Conservation (phyloP, 2,113 vertebrate species). For the Ctenodactylus gundi region DNA sequence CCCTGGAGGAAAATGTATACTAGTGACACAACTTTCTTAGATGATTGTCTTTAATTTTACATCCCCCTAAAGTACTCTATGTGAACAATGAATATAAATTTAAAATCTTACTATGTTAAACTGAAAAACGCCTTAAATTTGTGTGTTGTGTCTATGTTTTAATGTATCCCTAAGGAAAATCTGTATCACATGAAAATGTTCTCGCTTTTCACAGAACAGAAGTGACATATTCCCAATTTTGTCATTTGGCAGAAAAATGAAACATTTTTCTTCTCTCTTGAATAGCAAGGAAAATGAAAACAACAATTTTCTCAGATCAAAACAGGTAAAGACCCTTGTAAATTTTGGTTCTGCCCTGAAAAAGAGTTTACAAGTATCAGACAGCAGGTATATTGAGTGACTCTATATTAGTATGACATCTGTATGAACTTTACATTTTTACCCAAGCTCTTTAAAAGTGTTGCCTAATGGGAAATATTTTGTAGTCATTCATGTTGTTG, state of each 20-base stretch:
- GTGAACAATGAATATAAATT: conserved; percentile 14
- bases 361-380: neutral
- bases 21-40: neutral
- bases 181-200: neutral
- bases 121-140: conserved; percentile 10
- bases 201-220: conserved; percentile 15
- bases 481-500: neutral
- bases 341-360: neutral
- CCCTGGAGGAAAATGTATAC: neutral
- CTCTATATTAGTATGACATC: neutral
- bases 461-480: neutral
- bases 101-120: neutral
- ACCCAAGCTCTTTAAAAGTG: neutral
- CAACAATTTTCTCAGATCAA: conserved; percentile 5
- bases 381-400: conserved; percentile 14
- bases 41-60: neutral
- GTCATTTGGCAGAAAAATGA: conserved; percentile 35
- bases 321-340: neutral
- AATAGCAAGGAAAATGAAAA: conserved; percentile 16
- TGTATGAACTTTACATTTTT: neutral
- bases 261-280: conserved; percentile 1
- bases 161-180: conserved; percentile 26
- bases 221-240: conserved; percentile 9
- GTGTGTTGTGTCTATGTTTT: neutral
- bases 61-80: neutral